These are phyloP conservation scores for Prolemur simus DNA, from an alignment of 2,113 vertebrate genomes.

Conservation along the genomic window DNA sequence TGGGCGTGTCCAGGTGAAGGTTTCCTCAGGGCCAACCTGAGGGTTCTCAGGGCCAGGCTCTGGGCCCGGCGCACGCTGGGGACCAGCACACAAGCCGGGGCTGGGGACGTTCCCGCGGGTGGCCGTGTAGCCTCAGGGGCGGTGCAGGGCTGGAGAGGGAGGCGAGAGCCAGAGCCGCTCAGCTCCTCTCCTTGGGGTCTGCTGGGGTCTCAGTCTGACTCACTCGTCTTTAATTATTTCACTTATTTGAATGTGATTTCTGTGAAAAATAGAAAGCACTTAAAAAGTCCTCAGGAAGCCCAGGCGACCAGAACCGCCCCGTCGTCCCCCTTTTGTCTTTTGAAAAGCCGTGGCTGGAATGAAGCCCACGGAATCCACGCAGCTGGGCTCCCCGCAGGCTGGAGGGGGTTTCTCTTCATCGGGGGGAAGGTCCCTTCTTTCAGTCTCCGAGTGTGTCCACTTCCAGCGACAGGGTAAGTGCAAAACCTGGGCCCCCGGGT, in stretches of 20 bases:
- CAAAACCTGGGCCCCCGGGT: fast-evolving
- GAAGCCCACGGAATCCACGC: fast-evolving
- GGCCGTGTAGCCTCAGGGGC: fast-evolving
- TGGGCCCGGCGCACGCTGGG: neutral
- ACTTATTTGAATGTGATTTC: neutral
- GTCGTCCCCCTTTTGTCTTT: fast-evolving
- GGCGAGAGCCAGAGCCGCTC: fast-evolving
- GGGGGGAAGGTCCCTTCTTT: neutral
- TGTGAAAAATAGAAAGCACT: neutral
- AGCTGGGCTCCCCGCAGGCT: neutral
- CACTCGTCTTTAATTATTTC: neutral
- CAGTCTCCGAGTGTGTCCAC: fast-evolving
- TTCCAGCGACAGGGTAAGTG: neutral
- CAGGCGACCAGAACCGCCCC: too few species aligned
- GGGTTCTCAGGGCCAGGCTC: neutral
- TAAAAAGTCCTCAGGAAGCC: neutral
- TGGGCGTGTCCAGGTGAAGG: neutral
- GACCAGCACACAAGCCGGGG: neutral
- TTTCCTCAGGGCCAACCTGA: neutral
- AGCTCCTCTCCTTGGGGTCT: neutral
- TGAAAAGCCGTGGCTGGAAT: neutral
- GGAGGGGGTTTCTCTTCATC: neutral
- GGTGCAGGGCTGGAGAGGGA: fast-evolving
- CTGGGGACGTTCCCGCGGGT: neutral
- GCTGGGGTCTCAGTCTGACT: neutral